Evolutionary conservation across 2,888 invertebrate species (phyloP).

Genomic region (Doris montereyensis): DNA sequence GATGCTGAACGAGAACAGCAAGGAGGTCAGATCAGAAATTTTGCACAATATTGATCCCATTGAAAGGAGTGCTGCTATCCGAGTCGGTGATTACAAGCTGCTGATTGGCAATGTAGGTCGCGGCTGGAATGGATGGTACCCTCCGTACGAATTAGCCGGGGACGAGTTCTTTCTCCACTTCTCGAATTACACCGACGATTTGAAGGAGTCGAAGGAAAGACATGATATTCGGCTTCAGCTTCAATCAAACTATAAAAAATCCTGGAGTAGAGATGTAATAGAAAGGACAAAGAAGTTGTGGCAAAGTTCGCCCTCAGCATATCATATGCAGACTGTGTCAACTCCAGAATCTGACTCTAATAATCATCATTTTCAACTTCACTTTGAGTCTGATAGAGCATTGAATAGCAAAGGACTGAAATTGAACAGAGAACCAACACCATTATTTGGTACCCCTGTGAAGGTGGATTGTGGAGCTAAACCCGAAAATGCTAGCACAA

Average conservation of each 20-base stretch:
- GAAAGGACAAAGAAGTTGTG: background rate
- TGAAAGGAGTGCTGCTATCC: constrained; percentile 52
- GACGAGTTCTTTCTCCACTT: constrained; percentile 41
- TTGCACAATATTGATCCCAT: constrained; percentile 68
- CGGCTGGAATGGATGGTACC: constrained; percentile 57
- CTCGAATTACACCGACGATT: constrained; percentile 15
- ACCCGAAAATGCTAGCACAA: constrained; percentile 63
- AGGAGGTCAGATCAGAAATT: constrained; percentile 79
- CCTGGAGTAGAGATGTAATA: background rate
- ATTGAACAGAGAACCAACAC: background rate
- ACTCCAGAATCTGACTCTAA: background rate
- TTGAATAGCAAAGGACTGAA: background rate
- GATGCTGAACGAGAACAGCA: constrained; percentile 77
- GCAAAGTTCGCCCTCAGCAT: background rate
- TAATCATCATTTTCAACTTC: background rate
- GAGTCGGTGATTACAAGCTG: constrained; percentile 67
- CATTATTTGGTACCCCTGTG: background rate
- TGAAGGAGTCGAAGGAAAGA: background rate
- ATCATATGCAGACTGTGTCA: no score
- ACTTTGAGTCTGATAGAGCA: background rate
- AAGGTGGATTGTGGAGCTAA: constrained; percentile 63
- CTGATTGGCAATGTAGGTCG: constrained; percentile 56
- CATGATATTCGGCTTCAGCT: background rate
- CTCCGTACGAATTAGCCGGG: constrained; percentile 51
- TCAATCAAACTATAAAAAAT: background rate